phyloP scores from a whole-genome alignment of 2,888 invertebrate genomes.

The Elysia crispata region DNA sequence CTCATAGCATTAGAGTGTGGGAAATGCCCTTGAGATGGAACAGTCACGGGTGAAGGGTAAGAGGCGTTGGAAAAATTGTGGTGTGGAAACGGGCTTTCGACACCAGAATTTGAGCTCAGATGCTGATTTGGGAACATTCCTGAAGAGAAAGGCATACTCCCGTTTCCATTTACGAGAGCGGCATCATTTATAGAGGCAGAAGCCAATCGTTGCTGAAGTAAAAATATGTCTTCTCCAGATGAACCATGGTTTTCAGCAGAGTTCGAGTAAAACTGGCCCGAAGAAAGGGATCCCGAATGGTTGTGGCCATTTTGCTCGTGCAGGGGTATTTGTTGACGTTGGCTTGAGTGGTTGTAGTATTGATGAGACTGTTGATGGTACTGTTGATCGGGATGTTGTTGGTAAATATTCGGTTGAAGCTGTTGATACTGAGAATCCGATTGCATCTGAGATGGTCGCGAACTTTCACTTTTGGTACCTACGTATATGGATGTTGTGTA shows the following conservation, averaged over 20 bases:
- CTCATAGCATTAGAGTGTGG: too few relatives aligned
- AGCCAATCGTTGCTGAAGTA: too few relatives aligned
- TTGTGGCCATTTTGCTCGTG: neutral
- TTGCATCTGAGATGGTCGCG: too few relatives aligned
- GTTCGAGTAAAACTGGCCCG: neutral
- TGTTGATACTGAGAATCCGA: neutral
- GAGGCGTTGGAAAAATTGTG: neutral
- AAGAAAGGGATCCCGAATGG: neutral
- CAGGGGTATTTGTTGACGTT: neutral
- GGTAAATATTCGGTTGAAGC: neutral
- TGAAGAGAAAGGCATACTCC: too few relatives aligned
- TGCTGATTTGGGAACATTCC: neutral
- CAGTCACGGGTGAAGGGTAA: neutral
- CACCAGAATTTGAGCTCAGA: neutral
- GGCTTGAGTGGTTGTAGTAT: neutral
- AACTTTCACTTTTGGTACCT: neutral
- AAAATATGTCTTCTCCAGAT: too few relatives aligned
- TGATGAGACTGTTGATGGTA: neutral
- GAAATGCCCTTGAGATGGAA: too few relatives aligned
- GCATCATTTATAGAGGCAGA: too few relatives aligned
- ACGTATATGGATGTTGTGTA: slow-evolving; percentile 41
- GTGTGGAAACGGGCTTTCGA: neutral
- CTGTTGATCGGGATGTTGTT: neutral
- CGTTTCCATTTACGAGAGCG: too few relatives aligned
- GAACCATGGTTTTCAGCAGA: neutral